Conservation (phyloP, 2,113 vertebrate species). For the Aegotheles bennettii region DNA sequence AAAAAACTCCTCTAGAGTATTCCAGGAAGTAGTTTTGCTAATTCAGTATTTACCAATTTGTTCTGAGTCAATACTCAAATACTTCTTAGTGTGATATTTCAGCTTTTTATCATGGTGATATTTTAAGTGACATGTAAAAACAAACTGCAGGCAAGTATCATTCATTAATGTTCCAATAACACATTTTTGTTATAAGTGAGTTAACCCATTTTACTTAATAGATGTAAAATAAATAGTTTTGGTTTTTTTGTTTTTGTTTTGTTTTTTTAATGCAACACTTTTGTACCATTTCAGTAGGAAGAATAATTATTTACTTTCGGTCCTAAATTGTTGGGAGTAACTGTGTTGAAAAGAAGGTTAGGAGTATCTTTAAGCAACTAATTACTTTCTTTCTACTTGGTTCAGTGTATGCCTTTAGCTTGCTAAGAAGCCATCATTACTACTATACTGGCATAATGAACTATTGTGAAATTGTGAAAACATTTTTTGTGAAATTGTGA, state of each 20-base stretch:
- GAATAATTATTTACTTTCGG: background rate
- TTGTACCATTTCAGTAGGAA: background rate
- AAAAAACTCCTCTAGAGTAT: background rate
- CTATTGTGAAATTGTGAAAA: no score
- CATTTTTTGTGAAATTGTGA: no score
- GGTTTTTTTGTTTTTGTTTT: background rate
- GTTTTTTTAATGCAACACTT: background rate
- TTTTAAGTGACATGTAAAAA: background rate
- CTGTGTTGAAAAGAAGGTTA: background rate
- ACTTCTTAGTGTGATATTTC: background rate
- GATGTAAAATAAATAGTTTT: background rate
- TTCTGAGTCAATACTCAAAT: background rate
- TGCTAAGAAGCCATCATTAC: background rate
- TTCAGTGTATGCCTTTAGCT: background rate
- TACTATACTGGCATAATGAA: background rate
- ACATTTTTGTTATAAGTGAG: background rate
- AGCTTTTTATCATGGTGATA: background rate
- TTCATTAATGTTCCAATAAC: background rate
- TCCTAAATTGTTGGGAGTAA: background rate
- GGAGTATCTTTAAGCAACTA: background rate
- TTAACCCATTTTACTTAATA: background rate
- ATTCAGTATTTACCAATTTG: background rate
- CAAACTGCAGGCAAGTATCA: background rate
- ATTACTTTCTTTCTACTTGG: background rate
- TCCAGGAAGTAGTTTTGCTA: background rate